Conservation (phyloP, 2,113 vertebrate genomes). For the Pimephales promelas region DNA sequence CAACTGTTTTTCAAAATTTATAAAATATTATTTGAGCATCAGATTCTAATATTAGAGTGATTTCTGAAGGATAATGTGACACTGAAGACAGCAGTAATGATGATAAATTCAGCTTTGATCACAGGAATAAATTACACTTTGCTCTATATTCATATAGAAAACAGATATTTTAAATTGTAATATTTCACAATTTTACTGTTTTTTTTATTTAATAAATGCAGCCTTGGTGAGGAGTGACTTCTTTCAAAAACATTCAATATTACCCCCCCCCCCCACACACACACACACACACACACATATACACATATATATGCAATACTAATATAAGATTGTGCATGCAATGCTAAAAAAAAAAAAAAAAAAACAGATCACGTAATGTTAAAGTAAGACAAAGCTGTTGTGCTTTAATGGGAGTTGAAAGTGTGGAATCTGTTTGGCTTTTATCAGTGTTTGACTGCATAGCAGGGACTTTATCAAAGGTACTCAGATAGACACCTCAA, state of each 20-base stretch:
- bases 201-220: neutral
- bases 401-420: neutral
- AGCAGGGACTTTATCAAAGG: constrained; percentile 44
- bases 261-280: no score
- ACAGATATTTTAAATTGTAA: neutral
- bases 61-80: no score
- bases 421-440: neutral
- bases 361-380: neutral
- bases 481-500: constrained; percentile 33
- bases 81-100: neutral
- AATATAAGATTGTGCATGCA: neutral
- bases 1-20: no score
- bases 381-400: neutral
- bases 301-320: no score
- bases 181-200: neutral
- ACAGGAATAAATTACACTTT: neutral
- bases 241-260: neutral
- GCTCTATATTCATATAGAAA: neutral
- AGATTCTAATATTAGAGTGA: no score
- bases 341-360: neutral
- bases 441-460: constrained; percentile 28
- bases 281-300: neutral
- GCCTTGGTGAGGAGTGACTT: neutral
- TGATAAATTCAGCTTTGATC: neutral
- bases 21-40: no score